Evolutionary conservation across 37 sponge, comb jelly and placozoan species (phyloP).

Genomic region (Ianthella basta): DNA sequence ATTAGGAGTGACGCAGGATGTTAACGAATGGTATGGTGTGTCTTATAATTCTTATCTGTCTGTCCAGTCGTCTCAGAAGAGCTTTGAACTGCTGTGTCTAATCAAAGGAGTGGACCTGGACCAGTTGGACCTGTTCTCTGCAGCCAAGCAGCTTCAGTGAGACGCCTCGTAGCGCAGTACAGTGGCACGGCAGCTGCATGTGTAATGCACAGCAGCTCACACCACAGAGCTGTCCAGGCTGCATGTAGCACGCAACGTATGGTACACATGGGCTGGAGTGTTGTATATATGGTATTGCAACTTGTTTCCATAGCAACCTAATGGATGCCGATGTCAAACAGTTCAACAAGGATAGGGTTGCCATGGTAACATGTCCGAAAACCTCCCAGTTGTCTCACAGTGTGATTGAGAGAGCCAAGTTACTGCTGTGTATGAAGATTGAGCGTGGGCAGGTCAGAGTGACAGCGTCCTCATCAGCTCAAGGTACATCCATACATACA

Average conservation of each 20-base stretch:
- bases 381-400: constrained; percentile 60
- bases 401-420: constrained; percentile 56
- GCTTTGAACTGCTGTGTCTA: constrained; percentile 79
- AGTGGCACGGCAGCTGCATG: background rate
- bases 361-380: background rate
- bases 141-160: constrained; percentile 75
- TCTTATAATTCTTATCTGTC: background rate
- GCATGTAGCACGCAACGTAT: too few species aligned
- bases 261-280: too few species aligned
- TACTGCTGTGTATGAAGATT: constrained; percentile 61
- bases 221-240: too few species aligned
- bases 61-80: constrained; percentile 60
- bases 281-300: too few species aligned
- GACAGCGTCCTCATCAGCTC: background rate
- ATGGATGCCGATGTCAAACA: constrained; percentile 78
- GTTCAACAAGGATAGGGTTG: constrained; percentile 6
- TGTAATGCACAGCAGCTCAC: background rate
- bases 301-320: constrained; percentile 40
- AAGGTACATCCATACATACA: too few species aligned
- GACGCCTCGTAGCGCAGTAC: background rate
- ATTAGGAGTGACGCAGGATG: too few species aligned
- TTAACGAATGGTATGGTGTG: background rate
- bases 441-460: too few species aligned
- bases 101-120: constrained; percentile 59
- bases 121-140: constrained; percentile 49